Evolutionary conservation across 2,113 vertebrate genomes (phyloP), one percentile per base, ranked within the genome.

Genomic region (Heterotis niloticus): DNA sequence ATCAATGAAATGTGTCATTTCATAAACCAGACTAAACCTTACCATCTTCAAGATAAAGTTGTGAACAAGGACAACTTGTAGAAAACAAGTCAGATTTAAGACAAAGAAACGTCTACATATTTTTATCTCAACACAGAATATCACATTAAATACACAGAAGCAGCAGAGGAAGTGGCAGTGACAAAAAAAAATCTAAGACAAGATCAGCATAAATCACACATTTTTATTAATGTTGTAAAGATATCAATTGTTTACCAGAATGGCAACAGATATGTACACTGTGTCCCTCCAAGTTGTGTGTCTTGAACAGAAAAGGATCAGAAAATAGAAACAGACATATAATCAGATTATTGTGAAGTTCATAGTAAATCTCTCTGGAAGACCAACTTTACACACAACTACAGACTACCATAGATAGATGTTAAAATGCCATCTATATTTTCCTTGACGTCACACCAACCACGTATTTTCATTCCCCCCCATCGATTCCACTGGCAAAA

Each of bases 221-320:
- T 85, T 96, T 96, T 96, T 90, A 95, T 98, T 93, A 93, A 90
- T 92, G 90, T 92, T 86, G 94, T 93, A 93, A 93, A 95, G 94
- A 93, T 93, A 93, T 92, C 80, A 84, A 89, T 89, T 89, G 87
- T 93, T 91, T 90, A 92, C 90, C 91, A 90, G 93, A 92, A 91
- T 90, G 91, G 89, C 91, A 92, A 94, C 92, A 92, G 91, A 86
- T 93, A 91, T 91, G 87, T 91, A 92, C 90, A 94, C 89, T 86
- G 91, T 91, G 86, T 92, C 89, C 88, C 92, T 91, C 87, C 87
- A 84, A 90, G 91, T 91, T 90, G 85, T 87, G 92, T 91, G 91
- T 91, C 90, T 91, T 91, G 10, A 80, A 69, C 0, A 10, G 44
- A 81, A 90, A 91, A 72, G 54, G 87, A 44, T 44, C 7, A 44